Percentiles rank a stretch among this genome's conserved stretches.
phyloP scores from a whole-genome alignment of 2,797 vertebrate genomes.

The Protonibea diacanthus region DNA sequence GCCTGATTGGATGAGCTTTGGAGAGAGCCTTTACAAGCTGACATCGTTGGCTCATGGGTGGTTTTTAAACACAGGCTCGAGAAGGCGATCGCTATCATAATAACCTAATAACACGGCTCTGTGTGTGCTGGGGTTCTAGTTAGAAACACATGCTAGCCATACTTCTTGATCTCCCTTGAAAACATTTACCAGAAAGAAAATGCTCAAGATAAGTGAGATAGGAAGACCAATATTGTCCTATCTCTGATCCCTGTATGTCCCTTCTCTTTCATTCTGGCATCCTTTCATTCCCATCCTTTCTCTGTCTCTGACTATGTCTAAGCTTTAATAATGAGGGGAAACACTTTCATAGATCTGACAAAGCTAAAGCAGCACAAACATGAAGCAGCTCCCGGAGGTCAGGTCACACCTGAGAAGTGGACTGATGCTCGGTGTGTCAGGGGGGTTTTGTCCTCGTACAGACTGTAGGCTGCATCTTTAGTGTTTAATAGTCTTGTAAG shows the following conservation, averaged over 20 bases:
- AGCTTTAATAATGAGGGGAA: constrained; percentile 44
- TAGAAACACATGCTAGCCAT: constrained; percentile 63
- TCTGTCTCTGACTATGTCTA: constrained; percentile 9
- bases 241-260: constrained; percentile 45
- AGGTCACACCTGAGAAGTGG: constrained; percentile 50
- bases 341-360: constrained; percentile 35
- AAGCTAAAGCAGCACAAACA: constrained; percentile 35
- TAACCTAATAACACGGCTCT: constrained; percentile 63
- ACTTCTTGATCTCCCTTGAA: constrained; percentile 69
- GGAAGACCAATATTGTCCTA: constrained; percentile 52
- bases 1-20: constrained; percentile 68
- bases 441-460: constrained; percentile 46
- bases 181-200: constrained; percentile 34
- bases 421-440: constrained; percentile 48
- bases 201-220: constrained; percentile 58
- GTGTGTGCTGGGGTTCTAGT: constrained; percentile 43
- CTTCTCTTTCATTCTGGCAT: constrained; percentile 47
- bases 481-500: constrained; percentile 71
- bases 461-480: constrained; percentile 55
- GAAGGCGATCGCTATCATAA: constrained; percentile 69
- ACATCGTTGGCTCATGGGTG: constrained; percentile 77
- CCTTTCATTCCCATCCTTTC: constrained; percentile 30
- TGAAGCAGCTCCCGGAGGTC: constrained; percentile 43
- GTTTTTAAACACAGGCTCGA: constrained; percentile 67
- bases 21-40: constrained; percentile 77